A percentile compares a stretch with the other conserved stretches of the same genome.
Conservation (phyloP, 2,113 vertebrate species). For the Suncus etruscus region DNA sequence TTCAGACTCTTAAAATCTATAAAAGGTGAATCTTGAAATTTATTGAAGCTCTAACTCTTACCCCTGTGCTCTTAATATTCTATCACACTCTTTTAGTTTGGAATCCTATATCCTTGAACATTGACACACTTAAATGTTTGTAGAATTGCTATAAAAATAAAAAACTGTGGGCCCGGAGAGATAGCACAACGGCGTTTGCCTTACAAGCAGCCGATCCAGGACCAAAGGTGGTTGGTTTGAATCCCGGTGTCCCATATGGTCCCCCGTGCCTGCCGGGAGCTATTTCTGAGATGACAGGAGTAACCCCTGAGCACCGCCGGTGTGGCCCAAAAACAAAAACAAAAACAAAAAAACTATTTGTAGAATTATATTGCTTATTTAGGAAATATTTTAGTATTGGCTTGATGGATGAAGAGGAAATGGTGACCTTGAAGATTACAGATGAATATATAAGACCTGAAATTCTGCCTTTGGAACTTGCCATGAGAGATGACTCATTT, state of each 20-base stretch:
- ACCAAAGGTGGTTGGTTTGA: too few relatives aligned
- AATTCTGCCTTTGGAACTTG: conserved; percentile 35
- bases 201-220: too few relatives aligned
- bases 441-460: neutral
- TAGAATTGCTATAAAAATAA: neutral
- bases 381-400: neutral
- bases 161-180: too few relatives aligned
- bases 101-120: neutral
- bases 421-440: conserved; percentile 30
- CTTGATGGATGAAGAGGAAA: neutral
- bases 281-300: too few relatives aligned
- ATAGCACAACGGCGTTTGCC: too few relatives aligned
- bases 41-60: neutral
- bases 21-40: conserved; percentile 12
- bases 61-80: neutral
- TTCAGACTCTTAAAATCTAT: neutral
- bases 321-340: too few relatives aligned
- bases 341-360: too few relatives aligned
- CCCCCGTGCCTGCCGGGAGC: too few relatives aligned
- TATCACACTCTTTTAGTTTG: neutral
- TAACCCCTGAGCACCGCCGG: too few relatives aligned
- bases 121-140: neutral
- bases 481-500: neutral
- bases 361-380: neutral
- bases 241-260: too few relatives aligned